These are phyloP conservation scores for Linyphia triangularis DNA, from an alignment of 2,888 invertebrate species.

Conservation along the genomic window DNA sequence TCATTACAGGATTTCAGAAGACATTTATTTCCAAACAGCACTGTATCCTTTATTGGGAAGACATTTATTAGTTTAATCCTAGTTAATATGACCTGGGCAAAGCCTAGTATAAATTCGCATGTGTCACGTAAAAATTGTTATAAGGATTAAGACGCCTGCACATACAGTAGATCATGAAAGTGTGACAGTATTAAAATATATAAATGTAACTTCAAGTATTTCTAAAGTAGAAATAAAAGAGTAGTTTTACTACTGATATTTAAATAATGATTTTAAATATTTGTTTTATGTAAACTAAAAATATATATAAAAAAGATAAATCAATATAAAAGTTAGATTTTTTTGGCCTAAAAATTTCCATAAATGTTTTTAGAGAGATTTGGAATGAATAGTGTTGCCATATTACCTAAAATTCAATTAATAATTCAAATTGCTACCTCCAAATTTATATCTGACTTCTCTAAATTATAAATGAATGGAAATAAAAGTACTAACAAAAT, in stretches of 20 bases:
- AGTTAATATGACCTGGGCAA: background rate
- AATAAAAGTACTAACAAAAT: no score
- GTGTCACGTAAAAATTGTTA: background rate
- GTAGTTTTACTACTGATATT: no score
- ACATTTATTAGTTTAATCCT: constrained; percentile 41
- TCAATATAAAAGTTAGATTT: no score
- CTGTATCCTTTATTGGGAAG: constrained; percentile 24
- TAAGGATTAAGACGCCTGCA: background rate
- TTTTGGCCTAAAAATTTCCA: no score
- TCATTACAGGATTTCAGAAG: constrained; percentile 9
- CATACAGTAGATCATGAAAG: background rate
- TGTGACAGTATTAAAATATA: background rate
- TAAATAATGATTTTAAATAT: background rate
- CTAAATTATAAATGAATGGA: no score
- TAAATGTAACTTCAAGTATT: background rate
- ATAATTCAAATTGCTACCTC: no score
- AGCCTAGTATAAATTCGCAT: background rate
- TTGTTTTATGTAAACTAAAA: no score
- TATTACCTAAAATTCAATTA: no score
- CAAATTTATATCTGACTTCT: no score
- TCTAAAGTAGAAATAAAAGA: background rate
- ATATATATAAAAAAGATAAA: no score
- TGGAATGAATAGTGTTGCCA: no score
- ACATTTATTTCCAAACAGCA: background rate
- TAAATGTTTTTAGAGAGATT: no score